Evolutionary conservation across 2,888 invertebrate species (phyloP).

Genomic region (Dicycla oo): DNA sequence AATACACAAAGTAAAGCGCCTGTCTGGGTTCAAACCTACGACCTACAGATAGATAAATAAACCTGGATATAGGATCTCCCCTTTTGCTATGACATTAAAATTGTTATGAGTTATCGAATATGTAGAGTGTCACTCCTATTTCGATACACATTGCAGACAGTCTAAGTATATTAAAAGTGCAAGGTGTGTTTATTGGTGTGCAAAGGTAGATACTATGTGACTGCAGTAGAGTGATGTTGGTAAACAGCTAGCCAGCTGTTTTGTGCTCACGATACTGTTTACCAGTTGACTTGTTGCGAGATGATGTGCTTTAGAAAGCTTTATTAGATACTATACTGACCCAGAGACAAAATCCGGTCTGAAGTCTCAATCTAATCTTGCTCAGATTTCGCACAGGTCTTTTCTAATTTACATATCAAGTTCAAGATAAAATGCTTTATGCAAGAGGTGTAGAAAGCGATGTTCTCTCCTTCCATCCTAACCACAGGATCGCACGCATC

Average conservation of each 20-base stretch:
- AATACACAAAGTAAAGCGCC: too few relatives aligned
- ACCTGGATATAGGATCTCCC: too few relatives aligned
- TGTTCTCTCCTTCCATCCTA: constrained; percentile 61
- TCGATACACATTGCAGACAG: background rate
- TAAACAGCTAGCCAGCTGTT: background rate
- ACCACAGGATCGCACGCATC: constrained; percentile 67
- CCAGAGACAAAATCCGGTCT: constrained; percentile 1
- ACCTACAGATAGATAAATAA: too few relatives aligned
- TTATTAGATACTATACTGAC: constrained; percentile 4
- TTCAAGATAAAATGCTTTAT: constrained; percentile 27
- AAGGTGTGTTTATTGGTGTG: background rate
- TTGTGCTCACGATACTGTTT: background rate
- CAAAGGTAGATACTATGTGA: background rate
- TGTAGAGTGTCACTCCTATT: background rate
- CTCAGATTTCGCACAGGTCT: background rate
- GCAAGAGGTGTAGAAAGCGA: constrained; percentile 32
- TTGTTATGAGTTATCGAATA: background rate
- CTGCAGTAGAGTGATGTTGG: background rate
- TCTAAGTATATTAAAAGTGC: background rate
- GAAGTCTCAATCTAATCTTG: background rate
- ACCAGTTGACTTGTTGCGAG: background rate
- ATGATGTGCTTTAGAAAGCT: constrained; percentile 27
- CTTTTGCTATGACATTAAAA: background rate
- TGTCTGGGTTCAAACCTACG: too few relatives aligned
- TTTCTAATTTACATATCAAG: constrained; percentile 16